phyloP scores from a whole-genome alignment of 2,888 invertebrate genomes.

The Crossocerus cetratus region DNA sequence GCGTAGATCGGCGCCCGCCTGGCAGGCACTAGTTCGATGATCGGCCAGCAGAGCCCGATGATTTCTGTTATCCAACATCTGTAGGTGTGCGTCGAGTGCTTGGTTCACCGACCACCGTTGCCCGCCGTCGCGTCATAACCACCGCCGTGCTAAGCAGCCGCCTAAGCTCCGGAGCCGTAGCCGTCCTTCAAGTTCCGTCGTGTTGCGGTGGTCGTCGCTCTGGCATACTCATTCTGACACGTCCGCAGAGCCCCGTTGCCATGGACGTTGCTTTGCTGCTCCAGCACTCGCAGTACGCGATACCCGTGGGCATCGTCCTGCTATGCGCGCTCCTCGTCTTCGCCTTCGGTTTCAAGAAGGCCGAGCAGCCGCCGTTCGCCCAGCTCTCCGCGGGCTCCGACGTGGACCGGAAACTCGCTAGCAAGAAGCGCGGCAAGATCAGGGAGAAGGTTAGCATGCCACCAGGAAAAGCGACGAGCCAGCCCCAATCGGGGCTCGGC shows the following conservation, averaged over 20 bases:
- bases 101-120: conserved; percentile 49
- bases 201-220: conserved; percentile 38
- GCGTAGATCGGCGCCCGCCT: conserved; percentile 67
- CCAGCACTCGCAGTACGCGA: conserved; percentile 77
- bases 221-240: conserved; percentile 10
- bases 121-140: neutral
- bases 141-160: conserved; percentile 4
- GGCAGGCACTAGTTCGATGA: conserved; percentile 57
- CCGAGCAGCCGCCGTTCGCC: conserved; percentile 89
- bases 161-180: conserved; percentile 44
- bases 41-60: conserved; percentile 52
- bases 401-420: conserved; percentile 84
- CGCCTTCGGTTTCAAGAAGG: conserved; percentile 88
- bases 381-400: conserved; percentile 81
- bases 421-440: conserved; percentile 83
- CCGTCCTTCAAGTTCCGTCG: conserved; percentile 30
- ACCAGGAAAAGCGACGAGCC: neutral
- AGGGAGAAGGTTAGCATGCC: conserved; percentile 83
- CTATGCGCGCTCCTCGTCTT: conserved; percentile 86
- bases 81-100: conserved; percentile 44
- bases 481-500: conserved; percentile 5
- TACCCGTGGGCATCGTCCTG: conserved; percentile 82
- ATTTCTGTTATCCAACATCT: conserved; percentile 39
- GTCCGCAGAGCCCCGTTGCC: conserved; percentile 25
- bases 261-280: conserved; percentile 71